Evolutionary conservation across 2,113 vertebrate genomes (phyloP).

Genomic region (Dasypus novemcinctus): DNA sequence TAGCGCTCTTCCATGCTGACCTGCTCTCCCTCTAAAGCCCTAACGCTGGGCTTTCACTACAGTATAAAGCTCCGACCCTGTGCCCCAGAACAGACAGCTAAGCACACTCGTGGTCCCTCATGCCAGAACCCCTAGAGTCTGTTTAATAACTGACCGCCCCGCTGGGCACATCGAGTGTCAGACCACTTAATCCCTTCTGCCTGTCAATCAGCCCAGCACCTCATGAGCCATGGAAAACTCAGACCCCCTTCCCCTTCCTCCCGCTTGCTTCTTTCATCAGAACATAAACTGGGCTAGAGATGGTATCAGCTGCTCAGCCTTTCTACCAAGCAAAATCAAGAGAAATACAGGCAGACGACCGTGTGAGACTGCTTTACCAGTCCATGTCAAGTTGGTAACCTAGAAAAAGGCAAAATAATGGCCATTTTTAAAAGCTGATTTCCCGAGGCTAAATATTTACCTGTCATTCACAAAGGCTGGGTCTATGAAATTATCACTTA

Average conservation of each 20-base stretch:
- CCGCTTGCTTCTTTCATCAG: conserved; percentile 13
- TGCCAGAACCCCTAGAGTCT: not conserved
- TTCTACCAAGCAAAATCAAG: conserved; percentile 8
- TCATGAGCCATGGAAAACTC: not conserved
- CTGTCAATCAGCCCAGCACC: not conserved
- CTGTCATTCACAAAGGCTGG: not conserved
- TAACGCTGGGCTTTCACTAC: not conserved
- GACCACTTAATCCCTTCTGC: too few species aligned
- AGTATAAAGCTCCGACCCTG: not conserved
- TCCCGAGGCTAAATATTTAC: conserved; percentile 8
- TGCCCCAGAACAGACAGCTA: not conserved
- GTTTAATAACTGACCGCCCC: not conserved
- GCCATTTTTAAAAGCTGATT: conserved; percentile 7
- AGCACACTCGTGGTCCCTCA: not conserved
- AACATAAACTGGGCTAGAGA: not conserved
- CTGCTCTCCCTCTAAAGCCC: not conserved
- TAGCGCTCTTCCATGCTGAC: not conserved
- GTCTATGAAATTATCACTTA: not conserved
- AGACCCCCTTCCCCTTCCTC: not conserved
- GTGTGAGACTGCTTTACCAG: not conserved
- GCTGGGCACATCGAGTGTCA: not conserved
- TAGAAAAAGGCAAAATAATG: not conserved
- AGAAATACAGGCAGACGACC: not conserved
- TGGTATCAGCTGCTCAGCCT: not conserved
- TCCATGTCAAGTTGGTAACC: not conserved